A percentile compares a stretch with the other conserved stretches of the same genome.
These are phyloP conservation scores for Halocaridina rubra DNA, from an alignment of 2,888 invertebrate species.

Conservation along the genomic window DNA sequence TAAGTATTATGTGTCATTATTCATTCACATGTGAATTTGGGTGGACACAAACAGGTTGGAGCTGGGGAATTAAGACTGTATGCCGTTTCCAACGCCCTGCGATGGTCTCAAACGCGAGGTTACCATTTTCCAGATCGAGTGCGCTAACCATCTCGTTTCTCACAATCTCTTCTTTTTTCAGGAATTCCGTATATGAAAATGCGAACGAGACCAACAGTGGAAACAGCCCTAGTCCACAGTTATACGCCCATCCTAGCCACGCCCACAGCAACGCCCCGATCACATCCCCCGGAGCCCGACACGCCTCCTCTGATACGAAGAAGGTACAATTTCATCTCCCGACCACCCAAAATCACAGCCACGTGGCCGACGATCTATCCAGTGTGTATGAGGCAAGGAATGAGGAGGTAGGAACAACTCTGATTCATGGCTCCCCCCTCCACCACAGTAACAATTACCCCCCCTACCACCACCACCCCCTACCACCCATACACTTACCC, in stretches of 20 bases:
- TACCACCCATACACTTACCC: neutral
- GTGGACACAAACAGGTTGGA: too few relatives aligned
- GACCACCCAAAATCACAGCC: slow-evolving; percentile 24
- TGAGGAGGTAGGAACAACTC: slow-evolving; percentile 46
- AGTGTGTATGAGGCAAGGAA: slow-evolving; percentile 60
- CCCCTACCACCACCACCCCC: neutral
- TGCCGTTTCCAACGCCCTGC: too few relatives aligned
- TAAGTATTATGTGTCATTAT: too few relatives aligned
- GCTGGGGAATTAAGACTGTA: too few relatives aligned
- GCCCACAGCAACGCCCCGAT: neutral
- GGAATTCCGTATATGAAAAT: slow-evolving; percentile 61
- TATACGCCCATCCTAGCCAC: slow-evolving; percentile 25
- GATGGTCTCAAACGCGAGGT: too few relatives aligned
- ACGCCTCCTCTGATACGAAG: slow-evolving; percentile 36
- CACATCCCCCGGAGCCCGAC: slow-evolving; percentile 15
- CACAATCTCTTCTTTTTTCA: neutral
- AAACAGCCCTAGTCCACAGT: slow-evolving; percentile 15
- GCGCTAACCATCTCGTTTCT: too few relatives aligned
- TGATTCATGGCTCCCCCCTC: neutral
- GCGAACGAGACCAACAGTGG: slow-evolving; percentile 34
- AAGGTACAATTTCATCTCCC: slow-evolving; percentile 60
- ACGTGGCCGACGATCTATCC: slow-evolving; percentile 8
- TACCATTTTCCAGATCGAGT: too few relatives aligned
- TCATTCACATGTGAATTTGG: too few relatives aligned
- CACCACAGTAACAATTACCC: too few relatives aligned